Conservation (phyloP, 2,797 vertebrate species). For the Gymnodraco acuticeps region DNA sequence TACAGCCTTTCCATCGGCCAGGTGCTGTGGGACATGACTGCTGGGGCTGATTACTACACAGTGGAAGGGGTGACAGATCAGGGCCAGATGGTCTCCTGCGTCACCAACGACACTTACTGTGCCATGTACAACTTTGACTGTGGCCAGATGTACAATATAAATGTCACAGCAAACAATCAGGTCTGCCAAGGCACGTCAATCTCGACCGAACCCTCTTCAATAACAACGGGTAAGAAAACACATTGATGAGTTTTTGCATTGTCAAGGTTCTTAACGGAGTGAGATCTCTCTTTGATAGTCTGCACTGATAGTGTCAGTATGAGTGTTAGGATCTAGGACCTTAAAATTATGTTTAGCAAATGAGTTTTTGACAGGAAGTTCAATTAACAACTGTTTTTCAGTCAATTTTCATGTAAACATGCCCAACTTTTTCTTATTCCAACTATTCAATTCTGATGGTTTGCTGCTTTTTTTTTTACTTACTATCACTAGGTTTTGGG, state of each 20-base stretch:
- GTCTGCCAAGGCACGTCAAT: constrained; percentile 64
- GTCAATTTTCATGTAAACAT: not conserved
- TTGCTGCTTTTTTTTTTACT: not conserved
- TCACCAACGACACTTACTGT: constrained; percentile 76
- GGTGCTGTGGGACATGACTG: constrained; percentile 76
- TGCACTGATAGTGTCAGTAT: not conserved
- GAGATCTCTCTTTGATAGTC: not conserved
- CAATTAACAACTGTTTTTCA: not conserved
- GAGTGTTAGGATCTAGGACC: not conserved
- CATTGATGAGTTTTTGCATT: not conserved
- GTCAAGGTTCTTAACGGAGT: not conserved
- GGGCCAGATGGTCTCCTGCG: constrained; percentile 71
- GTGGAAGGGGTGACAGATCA: constrained; percentile 65
- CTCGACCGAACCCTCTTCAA: constrained; percentile 37
- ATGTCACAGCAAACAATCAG: constrained; percentile 71
- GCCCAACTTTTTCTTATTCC: not conserved
- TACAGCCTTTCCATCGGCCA: constrained; percentile 75
- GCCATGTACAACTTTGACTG: constrained; percentile 74
- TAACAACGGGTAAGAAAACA: constrained; percentile 79
- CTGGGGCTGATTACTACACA: constrained; percentile 73
- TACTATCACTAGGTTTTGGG: not conserved
- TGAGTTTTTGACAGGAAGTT: not conserved
- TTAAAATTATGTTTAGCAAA: not conserved
- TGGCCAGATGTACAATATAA: constrained; percentile 79
- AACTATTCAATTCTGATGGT: not conserved